A percentile compares a stretch with the other conserved stretches of the same genome.
These are phyloP conservation scores for Daphoenositta chrysoptera DNA, from an alignment of 2,113 vertebrate genomes.

Conservation along the genomic window DNA sequence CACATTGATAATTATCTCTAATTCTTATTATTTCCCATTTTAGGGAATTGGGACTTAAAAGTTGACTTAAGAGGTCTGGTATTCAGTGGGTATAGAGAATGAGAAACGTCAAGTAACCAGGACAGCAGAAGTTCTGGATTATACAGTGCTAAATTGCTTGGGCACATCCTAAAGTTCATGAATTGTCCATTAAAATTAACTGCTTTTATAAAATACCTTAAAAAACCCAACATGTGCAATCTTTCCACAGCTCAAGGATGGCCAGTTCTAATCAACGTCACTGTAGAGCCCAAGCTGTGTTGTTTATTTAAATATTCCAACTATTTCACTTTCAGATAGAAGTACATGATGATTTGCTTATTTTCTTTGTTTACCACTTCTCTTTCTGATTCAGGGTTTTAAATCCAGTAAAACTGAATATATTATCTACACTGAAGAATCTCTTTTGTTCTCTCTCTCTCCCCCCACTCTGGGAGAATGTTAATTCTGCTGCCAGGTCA, in stretches of 20 bases:
- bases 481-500: constrained; percentile 10
- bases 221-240: neutral
- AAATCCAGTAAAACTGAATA: neutral
- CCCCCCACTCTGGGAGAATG: neutral
- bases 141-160: neutral
- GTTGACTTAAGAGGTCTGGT: neutral
- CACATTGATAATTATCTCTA: neutral
- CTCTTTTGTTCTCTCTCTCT: neutral
- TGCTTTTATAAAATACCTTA: neutral
- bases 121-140: neutral
- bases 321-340: neutral
- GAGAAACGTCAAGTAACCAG: neutral
- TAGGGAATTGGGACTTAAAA: neutral
- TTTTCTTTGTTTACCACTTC: neutral
- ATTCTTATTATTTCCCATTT: neutral
- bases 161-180: accelerated
- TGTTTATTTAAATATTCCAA: neutral
- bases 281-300: neutral
- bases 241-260: neutral
- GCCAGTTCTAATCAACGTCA: neutral
- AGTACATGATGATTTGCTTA: neutral
- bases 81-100: neutral
- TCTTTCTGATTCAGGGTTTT: neutral
- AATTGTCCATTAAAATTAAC: neutral
- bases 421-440: neutral